Evolutionary conservation across 2,888 invertebrate species (phyloP).

Genomic region (Eueremaeus valkanovi): DNA sequence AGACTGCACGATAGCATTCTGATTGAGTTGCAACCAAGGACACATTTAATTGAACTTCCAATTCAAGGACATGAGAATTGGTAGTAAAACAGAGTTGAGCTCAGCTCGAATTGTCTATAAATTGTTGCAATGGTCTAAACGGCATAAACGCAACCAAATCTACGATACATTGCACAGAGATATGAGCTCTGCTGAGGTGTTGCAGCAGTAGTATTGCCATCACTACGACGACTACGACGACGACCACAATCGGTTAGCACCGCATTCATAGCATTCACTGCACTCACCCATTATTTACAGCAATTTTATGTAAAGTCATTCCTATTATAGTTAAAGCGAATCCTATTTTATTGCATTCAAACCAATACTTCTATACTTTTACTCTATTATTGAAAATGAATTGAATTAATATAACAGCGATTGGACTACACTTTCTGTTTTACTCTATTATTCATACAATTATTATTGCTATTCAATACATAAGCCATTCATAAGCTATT

Average conservation of each 20-base stretch:
- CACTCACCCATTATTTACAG: background rate
- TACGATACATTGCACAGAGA: no score
- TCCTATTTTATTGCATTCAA: background rate
- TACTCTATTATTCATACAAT: no score
- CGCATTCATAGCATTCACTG: background rate
- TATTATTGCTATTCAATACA: background rate
- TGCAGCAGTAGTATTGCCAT: no score
- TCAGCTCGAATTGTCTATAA: background rate
- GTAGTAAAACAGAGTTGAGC: no score
- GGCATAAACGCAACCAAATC: background rate
- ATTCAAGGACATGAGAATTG: conserved; percentile 1
- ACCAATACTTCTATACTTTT: background rate
- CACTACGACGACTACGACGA: no score
- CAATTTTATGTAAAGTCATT: conserved; percentile 20
- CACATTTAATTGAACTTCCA: conserved; percentile 13
- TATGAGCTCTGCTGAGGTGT: no score
- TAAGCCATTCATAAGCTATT: background rate
- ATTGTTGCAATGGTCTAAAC: background rate
- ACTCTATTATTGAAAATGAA: no score
- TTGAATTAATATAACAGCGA: no score
- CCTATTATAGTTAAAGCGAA: background rate
- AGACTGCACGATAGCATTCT: background rate
- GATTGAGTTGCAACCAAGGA: conserved; percentile 8
- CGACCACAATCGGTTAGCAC: no score
- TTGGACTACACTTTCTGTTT: no score